Conservation (phyloP, 2,797 vertebrate species). For the Neopelma chrysocephalum region DNA sequence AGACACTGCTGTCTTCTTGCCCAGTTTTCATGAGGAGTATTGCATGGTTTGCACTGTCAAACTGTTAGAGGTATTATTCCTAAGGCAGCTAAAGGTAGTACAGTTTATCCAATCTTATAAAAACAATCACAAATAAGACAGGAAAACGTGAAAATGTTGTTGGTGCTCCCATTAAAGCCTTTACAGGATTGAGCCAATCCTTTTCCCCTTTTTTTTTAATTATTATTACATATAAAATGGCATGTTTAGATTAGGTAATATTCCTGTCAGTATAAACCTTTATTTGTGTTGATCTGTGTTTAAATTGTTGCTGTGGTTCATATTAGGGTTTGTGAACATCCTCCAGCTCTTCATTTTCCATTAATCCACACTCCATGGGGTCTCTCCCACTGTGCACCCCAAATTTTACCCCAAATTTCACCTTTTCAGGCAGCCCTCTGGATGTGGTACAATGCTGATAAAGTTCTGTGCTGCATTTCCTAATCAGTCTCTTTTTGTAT, state of each 20-base stretch:
- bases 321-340: background rate
- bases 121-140: background rate
- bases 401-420: background rate
- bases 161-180: background rate
- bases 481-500: background rate
- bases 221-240: background rate
- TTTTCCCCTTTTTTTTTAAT: background rate
- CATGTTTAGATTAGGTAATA: background rate
- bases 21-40: background rate
- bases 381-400: background rate
- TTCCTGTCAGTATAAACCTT: constrained; percentile 28
- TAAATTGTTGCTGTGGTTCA: constrained; percentile 5
- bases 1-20: background rate
- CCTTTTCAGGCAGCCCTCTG: background rate
- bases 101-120: background rate
- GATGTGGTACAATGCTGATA: background rate
- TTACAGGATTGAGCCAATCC: background rate
- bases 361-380: background rate
- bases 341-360: background rate
- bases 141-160: background rate
- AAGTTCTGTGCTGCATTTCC: background rate
- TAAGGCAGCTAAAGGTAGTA: background rate
- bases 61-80: background rate
- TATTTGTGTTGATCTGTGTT: constrained; percentile 17
- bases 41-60: background rate